Evolutionary conservation across 2,113 vertebrate genomes (phyloP), one percentile per base, ranked within the genome.

Genomic region (Entelurus aequoreus): DNA sequence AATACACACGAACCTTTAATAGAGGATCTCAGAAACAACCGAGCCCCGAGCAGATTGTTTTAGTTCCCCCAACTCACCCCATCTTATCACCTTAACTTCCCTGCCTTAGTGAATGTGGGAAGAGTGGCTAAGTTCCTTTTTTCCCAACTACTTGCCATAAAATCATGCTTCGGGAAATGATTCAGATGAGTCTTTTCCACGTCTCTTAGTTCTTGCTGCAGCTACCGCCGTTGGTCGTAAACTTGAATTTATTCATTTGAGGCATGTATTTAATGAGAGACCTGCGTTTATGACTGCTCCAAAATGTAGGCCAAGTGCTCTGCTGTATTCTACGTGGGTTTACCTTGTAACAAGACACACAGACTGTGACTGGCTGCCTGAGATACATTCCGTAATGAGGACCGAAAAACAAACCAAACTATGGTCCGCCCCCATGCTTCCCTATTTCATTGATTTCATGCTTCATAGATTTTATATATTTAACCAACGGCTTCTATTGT

Each of bases 381-480:
- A 79, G 76, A 79, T 71, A 56, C 63, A 78, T 60, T 79, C 75
- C 54, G 79, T 88, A 86, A 88, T 86, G 83, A 86, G 79, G 69
- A 78, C 66, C 59, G 63, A 72, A 77, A 65, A 80, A 76, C 75
- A 78, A 69, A 54, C 74, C 65, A 63, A 68, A 61, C 19, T 14
- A 35, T 62, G 63, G 66, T 64, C 56, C 69, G 38, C 48, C 66
- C 50, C 69, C 42, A 35, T 67, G 46, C 61, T 66, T 40, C 76
- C 51, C 66, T 11, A 60, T 65, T 61, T 67, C 69, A 84, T 85
- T 75, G 66, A 84, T 82, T 72, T 73, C 72, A 80, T 78, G 71
- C 71, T 81, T 84, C 77, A 76, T 84, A 70, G 70, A 77, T 62
- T 82, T 84, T 67, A 82, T 81, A 78, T 71, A 75, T 84, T 76